These are phyloP conservation scores for Podilymbus podiceps DNA, from an alignment of 2,113 vertebrate genomes.

Conservation along the genomic window DNA sequence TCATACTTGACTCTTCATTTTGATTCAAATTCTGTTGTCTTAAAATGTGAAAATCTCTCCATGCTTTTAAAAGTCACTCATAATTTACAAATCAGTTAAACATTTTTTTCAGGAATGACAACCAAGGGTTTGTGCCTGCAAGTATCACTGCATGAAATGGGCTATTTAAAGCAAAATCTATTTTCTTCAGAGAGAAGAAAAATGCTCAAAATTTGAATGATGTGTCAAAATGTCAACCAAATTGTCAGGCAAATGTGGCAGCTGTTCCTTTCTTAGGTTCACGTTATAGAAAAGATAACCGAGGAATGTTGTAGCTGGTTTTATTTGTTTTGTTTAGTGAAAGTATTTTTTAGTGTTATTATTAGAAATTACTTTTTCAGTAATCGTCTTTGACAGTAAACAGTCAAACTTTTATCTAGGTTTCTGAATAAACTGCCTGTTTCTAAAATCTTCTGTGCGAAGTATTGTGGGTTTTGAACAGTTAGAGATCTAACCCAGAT, in stretches of 20 bases:
- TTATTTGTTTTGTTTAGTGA: background rate
- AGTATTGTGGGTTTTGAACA: background rate
- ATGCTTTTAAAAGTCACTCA: background rate
- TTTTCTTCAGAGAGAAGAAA: constrained; percentile 15
- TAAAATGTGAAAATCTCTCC: background rate
- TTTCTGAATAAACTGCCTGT: background rate
- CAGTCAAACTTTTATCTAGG: background rate
- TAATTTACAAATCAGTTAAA: background rate
- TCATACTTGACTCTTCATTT: background rate
- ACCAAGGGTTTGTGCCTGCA: background rate
- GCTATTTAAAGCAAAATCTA: constrained; percentile 31
- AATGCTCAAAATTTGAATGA: constrained; percentile 1
- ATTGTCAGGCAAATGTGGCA: background rate
- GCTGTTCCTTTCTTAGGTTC: background rate
- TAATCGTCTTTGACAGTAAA: background rate
- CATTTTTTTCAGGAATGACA: background rate
- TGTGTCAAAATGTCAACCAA: constrained; percentile 12
- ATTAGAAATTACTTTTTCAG: background rate
- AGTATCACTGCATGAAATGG: background rate
- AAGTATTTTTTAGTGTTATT: background rate
- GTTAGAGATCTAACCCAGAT: background rate
- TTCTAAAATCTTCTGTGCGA: background rate
- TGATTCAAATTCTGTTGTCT: background rate
- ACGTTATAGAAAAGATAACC: background rate
- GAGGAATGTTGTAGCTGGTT: background rate